Base-by-base conservation (phyloP, 2,113 vertebrate genomes). In the Neoarius graeffei region DNA sequence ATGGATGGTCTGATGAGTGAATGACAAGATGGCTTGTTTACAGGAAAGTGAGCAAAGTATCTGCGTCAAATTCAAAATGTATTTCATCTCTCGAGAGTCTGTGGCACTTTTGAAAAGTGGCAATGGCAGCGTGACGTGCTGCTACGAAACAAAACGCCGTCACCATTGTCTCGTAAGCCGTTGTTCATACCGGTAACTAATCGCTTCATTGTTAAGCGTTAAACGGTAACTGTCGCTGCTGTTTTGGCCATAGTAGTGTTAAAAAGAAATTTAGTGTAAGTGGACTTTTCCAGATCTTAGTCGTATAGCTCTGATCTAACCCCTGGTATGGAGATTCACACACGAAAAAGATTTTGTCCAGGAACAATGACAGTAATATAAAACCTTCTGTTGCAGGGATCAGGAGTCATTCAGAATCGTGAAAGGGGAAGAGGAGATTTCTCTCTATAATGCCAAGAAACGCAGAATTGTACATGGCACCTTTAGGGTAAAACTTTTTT, bases 401-500 rank as follows among this genome's bases (percentile, higher is more conserved):
- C 96, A 98, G 90, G 96, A 98, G 90, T 94, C 95, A 4, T 95
- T 95, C 86, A 95, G 97, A 82, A 91, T 94, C 80, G 94, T 95
- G n/a, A 98, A 96, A 94, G 98, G 97, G 23, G 97, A 98, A 64
- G 97, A 99, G 59, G 98, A 99, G 93, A 94, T 96, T 83, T 85
- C 92, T 19, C 92, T 97, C 60, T 99, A 97, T 93, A 94, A 92
- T 71, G 92, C 95, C 88, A 98, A 96, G 92, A 99, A 94, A 92
- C 96, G 93, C 62, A 96, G 96, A 77, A 92, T 95, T 27, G 91
- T 95, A 0, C 96, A 97, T 59, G 91, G 90, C 87, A 94, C 91
- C 87, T 95, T 93, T 88, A 93, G 94, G 88, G 95, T 96, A 91
- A 50, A 92, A 7, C 3, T 4, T 27, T 56, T 56, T 30, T 20